Percentiles rank a stretch among this genome's conserved stretches.
These are phyloP conservation scores for Eupsittula cactorum DNA, from an alignment of 2,113 vertebrate species.

Conservation along the genomic window DNA sequence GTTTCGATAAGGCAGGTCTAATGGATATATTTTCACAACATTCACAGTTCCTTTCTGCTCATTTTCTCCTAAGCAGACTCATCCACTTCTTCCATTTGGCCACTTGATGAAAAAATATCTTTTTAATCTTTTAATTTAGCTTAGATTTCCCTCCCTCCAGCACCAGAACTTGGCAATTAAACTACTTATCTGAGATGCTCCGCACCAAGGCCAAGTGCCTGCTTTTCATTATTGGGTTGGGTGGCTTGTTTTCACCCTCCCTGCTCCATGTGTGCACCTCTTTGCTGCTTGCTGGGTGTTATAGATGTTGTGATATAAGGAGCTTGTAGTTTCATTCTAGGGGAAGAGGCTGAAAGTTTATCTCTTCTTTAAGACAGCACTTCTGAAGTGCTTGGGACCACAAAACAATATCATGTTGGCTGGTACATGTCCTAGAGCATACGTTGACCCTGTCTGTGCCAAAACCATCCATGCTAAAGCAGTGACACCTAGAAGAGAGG, in stretches of 20 bases:
- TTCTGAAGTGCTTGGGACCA: neutral
- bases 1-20: slow-evolving; percentile 72
- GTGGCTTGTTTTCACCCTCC: slow-evolving; percentile 43
- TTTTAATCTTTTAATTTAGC: slow-evolving; percentile 75
- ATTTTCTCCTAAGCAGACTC: slow-evolving; percentile 67
- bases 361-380: neutral
- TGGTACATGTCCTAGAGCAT: neutral
- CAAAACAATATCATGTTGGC: neutral
- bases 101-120: slow-evolving; percentile 69
- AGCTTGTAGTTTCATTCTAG: neutral
- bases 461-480: neutral
- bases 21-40: slow-evolving; percentile 74
- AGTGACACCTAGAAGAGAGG: neutral
- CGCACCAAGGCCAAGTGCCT: slow-evolving; percentile 46
- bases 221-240: slow-evolving; percentile 58
- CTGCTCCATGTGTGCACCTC: slow-evolving; percentile 12
- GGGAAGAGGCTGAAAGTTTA: neutral
- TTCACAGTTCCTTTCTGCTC: slow-evolving; percentile 69
- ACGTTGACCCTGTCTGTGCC: neutral
- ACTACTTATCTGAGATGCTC: slow-evolving; percentile 62
- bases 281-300: slow-evolving; percentile 9
- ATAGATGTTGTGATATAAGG: neutral
- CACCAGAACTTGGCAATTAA: slow-evolving; percentile 63
- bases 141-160: slow-evolving; percentile 62
- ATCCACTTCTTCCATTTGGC: slow-evolving; percentile 68